Percentiles rank a stretch among this genome's conserved stretches.
Conservation (phyloP, 2,113 vertebrate genomes). For the Gnathonemus longibarbis region DNA sequence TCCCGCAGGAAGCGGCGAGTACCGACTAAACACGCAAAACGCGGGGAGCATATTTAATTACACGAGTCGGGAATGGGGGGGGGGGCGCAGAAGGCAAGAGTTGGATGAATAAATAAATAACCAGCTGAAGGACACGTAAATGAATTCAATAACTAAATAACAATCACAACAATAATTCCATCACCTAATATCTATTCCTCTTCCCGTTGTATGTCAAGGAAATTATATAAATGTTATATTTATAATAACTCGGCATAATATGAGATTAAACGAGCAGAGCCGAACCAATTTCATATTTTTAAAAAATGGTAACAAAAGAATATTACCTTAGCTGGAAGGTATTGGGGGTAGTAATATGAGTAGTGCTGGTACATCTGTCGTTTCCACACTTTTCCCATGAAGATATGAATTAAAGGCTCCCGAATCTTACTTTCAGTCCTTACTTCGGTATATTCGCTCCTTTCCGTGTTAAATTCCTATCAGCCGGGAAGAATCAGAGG, state of each 20-base stretch:
- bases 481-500: conserved; percentile 43
- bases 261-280: neutral
- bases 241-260: neutral
- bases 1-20: neutral
- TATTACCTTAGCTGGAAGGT: conserved; percentile 70
- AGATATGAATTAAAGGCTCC: conserved; percentile 63
- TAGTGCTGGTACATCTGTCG: conserved; percentile 82
- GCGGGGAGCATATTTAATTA: neutral
- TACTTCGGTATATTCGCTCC: conserved; percentile 46
- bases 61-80: neutral
- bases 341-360: conserved; percentile 78
- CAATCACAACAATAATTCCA: neutral
- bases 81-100: neutral
- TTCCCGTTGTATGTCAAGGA: neutral
- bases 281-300: neutral
- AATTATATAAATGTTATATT: neutral
- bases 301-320: neutral
- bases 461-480: conserved; percentile 31
- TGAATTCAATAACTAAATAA: neutral
- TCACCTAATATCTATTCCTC: neutral
- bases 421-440: conserved; percentile 51
- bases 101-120: neutral
- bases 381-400: conserved; percentile 83
- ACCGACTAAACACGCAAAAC: neutral
- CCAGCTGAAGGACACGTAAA: neutral